Percentiles rank a stretch among this genome's conserved stretches.
Conservation (phyloP, 2,888 invertebrate species). For the Oxyteleia sp. region DNA sequence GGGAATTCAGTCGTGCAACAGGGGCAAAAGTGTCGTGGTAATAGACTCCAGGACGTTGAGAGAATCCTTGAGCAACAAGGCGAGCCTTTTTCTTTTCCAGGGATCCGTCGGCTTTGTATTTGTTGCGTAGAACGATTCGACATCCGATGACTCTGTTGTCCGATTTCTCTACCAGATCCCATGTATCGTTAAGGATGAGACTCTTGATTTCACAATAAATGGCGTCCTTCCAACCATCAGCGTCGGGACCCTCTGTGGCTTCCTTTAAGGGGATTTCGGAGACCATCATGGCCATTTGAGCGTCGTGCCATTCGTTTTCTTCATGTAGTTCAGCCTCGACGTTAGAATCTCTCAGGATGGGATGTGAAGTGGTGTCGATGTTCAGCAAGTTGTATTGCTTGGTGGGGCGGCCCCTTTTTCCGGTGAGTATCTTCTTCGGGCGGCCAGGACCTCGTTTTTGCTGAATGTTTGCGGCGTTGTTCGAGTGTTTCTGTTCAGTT, state of each 20-base stretch:
- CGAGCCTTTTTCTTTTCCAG: conserved; percentile 62
- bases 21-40: conserved; percentile 44
- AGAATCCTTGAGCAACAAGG: conserved; percentile 63
- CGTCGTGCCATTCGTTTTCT: not conserved
- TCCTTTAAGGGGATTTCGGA: conserved; percentile 8
- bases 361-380: not conserved
- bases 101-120: conserved; percentile 22
- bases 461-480: not conserved
- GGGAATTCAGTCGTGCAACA: conserved; percentile 36
- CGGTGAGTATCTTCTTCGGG: conserved; percentile 19
- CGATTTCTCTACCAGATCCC: conserved; percentile 45
- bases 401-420: conserved; percentile 25
- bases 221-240: not conserved
- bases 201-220: conserved; percentile 47
- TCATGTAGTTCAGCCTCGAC: not conserved
- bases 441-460: conserved; percentile 30
- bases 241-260: conserved; percentile 1
- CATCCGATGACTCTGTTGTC: conserved; percentile 23
- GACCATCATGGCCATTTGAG: not conserved
- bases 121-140: not conserved
- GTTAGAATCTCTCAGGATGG: not conserved
- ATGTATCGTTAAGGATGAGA: conserved; percentile 47
- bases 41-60: conserved; percentile 64
- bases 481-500: not conserved
- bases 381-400: conserved; percentile 38